Conservation (phyloP, 2,113 vertebrate species). For the Poecile atricapillus region DNA sequence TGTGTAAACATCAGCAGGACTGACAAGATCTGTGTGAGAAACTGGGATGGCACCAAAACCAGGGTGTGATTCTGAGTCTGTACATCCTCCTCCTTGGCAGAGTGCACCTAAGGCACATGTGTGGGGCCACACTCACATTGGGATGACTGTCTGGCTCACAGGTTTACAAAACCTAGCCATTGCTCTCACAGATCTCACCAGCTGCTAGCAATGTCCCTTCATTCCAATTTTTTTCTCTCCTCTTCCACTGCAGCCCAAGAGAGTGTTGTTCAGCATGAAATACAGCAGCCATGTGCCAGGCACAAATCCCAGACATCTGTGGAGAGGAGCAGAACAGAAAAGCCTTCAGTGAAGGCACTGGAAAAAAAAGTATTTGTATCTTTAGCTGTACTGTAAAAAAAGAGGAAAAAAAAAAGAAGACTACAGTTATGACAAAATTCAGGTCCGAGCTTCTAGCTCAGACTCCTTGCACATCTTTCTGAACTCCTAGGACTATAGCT, state of each 20-base stretch:
- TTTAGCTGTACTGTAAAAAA: not conserved
- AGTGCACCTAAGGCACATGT: not conserved
- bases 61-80: not conserved
- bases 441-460: not conserved
- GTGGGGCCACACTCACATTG: rapidly evolving
- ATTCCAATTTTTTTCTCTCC: not conserved
- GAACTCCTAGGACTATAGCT: not conserved
- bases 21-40: not conserved
- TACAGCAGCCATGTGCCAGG: not conserved
- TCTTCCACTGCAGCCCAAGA: not conserved
- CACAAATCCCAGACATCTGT: not conserved
- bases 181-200: not conserved
- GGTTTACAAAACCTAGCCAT: not conserved
- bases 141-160: not conserved
- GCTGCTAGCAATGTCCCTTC: not conserved
- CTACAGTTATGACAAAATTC: not conserved
- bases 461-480: not conserved
- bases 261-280: not conserved
- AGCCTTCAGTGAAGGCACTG: not conserved
- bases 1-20: not conserved
- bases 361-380: not conserved
- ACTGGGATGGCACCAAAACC: not conserved
- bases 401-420: rapidly evolving
- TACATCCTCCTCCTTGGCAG: not conserved
- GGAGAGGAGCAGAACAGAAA: not conserved